Conservation (phyloP, 2,888 invertebrate genomes). For the Campoplex capitator region DNA sequence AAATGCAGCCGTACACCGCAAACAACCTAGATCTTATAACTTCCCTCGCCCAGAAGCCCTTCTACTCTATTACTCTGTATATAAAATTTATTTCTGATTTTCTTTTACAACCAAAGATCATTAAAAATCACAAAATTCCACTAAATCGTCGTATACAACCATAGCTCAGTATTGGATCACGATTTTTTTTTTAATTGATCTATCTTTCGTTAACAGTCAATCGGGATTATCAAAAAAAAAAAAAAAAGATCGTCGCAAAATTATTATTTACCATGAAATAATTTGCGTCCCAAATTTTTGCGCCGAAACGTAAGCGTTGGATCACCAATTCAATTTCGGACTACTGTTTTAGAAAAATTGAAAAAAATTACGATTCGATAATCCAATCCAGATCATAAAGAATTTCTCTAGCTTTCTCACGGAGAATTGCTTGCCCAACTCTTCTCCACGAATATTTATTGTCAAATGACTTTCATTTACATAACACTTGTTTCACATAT, state of each 20-base stretch:
- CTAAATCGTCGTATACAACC: not conserved
- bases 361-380: not conserved
- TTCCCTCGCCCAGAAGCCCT: not conserved
- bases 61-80: not conserved
- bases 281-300: conserved; percentile 1
- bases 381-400: not conserved
- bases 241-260: conserved; percentile 12
- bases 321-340: not conserved
- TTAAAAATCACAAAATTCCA: conserved; percentile 6
- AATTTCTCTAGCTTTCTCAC: not conserved
- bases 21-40: conserved; percentile 19
- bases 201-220: conserved; percentile 15
- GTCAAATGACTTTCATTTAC: not conserved
- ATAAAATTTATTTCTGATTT: conserved; percentile 3
- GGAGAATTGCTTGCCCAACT: not conserved
- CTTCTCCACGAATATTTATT: not conserved
- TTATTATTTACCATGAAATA: conserved; percentile 20
- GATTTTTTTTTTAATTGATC: conserved; percentile 3
- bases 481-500: not conserved
- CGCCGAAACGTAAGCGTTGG: not conserved
- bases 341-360: not conserved
- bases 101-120: not conserved
- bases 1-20: conserved; percentile 48
- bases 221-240: not conserved
- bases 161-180: not conserved